A percentile compares a stretch with the other conserved stretches of the same genome.
These are phyloP conservation scores for Drosophila quinaria DNA, from an alignment of 2,888 invertebrate genomes.

Conservation along the genomic window DNA sequence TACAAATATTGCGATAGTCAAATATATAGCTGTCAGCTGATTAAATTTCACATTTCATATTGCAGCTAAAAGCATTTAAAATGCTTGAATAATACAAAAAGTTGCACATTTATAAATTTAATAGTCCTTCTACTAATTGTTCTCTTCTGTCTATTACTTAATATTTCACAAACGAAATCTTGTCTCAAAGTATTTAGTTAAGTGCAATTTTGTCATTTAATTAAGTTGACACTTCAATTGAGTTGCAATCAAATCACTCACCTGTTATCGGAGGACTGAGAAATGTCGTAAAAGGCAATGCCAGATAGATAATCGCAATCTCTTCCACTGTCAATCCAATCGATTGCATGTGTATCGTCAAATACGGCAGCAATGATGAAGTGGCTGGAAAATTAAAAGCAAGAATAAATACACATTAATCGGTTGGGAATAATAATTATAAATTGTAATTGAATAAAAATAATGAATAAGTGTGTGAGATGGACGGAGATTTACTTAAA, in stretches of 20 bases:
- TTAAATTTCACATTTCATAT: constrained; percentile 10
- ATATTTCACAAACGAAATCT: background rate
- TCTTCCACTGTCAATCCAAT: constrained; percentile 94
- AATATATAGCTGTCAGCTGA: constrained; percentile 37
- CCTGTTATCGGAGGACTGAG: constrained; percentile 93
- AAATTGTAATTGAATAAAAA: background rate
- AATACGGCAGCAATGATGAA: constrained; percentile 93
- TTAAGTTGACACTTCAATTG: constrained; percentile 36
- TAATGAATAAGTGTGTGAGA: background rate
- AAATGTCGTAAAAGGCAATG: constrained; percentile 94
- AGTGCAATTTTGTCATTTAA: constrained; percentile 38
- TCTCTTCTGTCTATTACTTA: background rate
- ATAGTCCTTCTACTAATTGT: background rate
- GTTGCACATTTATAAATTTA: background rate
- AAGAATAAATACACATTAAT: background rate
- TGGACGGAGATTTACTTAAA: background rate
- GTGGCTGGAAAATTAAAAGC: constrained; percentile 88
- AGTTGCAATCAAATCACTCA: constrained; percentile 72
- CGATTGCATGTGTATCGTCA: constrained; percentile 96
- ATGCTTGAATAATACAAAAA: background rate
- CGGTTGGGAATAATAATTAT: background rate
- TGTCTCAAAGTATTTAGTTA: constrained; percentile 13
- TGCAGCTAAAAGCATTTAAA: constrained; percentile 1
- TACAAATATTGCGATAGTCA: constrained; percentile 36
- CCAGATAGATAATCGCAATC: constrained; percentile 94